Evolutionary conservation across 2,888 invertebrate genomes (phyloP).

Genomic region (Hemithea aestivaria): DNA sequence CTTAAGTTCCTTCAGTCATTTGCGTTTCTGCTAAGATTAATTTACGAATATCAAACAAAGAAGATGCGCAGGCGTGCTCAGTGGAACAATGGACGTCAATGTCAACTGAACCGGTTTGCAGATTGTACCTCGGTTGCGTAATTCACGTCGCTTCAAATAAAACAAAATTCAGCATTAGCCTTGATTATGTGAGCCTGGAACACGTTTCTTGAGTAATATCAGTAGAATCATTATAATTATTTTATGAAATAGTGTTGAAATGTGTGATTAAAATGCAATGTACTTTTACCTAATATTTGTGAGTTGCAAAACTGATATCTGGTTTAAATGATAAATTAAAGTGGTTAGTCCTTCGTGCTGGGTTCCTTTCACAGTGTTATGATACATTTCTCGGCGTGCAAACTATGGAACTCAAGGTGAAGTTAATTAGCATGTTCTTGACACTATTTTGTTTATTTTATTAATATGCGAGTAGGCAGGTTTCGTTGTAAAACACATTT

Average conservation of each 20-base stretch:
- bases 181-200: constrained; percentile 23
- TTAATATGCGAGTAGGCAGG: too few relatives aligned
- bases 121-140: constrained; percentile 26
- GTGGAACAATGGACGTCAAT: constrained; percentile 27
- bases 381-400: constrained; percentile 8
- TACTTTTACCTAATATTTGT: too few relatives aligned
- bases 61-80: constrained; percentile 17
- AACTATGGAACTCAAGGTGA: constrained; percentile 41
- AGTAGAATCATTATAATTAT: neutral
- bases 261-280: too few relatives aligned
- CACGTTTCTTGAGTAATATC: constrained; percentile 22
- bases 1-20: constrained; percentile 4
- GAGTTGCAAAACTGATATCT: too few relatives aligned
- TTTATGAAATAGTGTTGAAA: too few relatives aligned
- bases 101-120: constrained; percentile 34
- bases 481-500: constrained; percentile 1
- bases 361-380: constrained; percentile 18
- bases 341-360: constrained; percentile 13
- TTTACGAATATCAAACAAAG: constrained; percentile 21
- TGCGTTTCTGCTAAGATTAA: constrained; percentile 2
- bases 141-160: constrained; percentile 21
- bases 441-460: constrained; percentile 21
- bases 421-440: constrained; percentile 34
- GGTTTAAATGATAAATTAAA: neutral
- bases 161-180: constrained; percentile 25